Evolutionary conservation across 2,113 vertebrate species (phyloP).

Genomic region (rat (Rattus norvegicus)): DNA sequence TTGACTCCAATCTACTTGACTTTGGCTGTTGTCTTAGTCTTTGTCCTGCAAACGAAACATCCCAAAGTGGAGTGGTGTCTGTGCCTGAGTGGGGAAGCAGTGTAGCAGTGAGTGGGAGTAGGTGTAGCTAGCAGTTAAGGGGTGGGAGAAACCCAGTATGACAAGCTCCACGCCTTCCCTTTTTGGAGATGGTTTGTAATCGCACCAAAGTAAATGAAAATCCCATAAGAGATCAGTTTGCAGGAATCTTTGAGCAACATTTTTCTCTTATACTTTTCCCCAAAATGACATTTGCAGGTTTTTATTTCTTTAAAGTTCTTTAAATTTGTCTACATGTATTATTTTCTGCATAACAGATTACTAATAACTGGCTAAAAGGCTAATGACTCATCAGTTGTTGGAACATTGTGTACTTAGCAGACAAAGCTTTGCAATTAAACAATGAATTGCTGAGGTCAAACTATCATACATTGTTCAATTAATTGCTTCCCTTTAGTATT

Average conservation of each 20-base stretch:
- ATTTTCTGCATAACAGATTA: not conserved
- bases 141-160: not conserved
- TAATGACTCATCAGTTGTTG: not conserved
- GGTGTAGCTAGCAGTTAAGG: not conserved
- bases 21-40: not conserved
- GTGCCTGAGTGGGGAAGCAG: not conserved
- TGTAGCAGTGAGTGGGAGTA: no score
- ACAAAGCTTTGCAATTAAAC: not conserved
- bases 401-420: not conserved
- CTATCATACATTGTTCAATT: not conserved
- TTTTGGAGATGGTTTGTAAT: not conserved
- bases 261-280: not conserved
- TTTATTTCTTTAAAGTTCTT: constrained; percentile 1
- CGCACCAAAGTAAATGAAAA: not conserved
- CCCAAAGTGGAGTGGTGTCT: not conserved
- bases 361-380: not conserved
- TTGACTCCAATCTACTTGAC: not conserved
- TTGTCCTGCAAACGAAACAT: not conserved
- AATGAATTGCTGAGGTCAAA: not conserved
- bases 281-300: not conserved
- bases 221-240: not conserved
- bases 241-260: not conserved
- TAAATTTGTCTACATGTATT: not conserved
- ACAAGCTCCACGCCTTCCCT: not conserved
- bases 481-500: not conserved